A percentile compares a stretch with the other conserved stretches of the same genome.
Evolutionary conservation across 35 echinoderm and acorn worm genomes (phyloP).

Genomic region (Amphiura filiformis): DNA sequence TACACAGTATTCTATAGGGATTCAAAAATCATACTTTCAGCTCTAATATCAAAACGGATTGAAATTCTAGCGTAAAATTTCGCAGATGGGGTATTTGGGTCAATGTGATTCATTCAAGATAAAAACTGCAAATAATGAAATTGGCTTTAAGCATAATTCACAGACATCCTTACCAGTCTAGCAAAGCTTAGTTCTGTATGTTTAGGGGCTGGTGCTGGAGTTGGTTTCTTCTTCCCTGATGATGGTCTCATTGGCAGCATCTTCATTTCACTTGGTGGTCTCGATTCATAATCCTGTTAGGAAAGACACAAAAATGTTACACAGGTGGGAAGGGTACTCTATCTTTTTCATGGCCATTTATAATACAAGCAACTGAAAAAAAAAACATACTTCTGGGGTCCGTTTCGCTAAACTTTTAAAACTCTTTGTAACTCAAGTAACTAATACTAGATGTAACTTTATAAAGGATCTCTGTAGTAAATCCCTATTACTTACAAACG

Average conservation of each 20-base stretch:
- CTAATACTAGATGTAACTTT: too few relatives aligned
- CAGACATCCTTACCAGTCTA: slow-evolving; percentile 83
- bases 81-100: too few relatives aligned
- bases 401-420: background rate
- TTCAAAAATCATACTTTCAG: too few relatives aligned
- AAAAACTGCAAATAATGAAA: too few relatives aligned
- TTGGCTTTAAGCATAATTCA: too few relatives aligned
- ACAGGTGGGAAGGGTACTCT: background rate
- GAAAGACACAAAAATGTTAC: background rate
- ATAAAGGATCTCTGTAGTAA: too few relatives aligned
- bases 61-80: too few relatives aligned
- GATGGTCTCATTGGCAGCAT: slow-evolving; percentile 94
- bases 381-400: background rate
- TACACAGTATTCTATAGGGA: too few relatives aligned
- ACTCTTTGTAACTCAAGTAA: background rate
- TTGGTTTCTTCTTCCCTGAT: slow-evolving; percentile 74
- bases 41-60: too few relatives aligned
- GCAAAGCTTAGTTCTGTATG: slow-evolving; percentile 93
- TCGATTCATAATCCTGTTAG: background rate
- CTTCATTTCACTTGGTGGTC: slow-evolving; percentile 33
- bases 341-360: background rate
- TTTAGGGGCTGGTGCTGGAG: slow-evolving; percentile 57
- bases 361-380: background rate
- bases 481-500: too few relatives aligned
- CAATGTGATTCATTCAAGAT: too few relatives aligned